A percentile compares a stretch with the other conserved stretches of the same genome.
Conservation (phyloP, 2,113 vertebrate genomes). For the Nanorana parkeri region DNA sequence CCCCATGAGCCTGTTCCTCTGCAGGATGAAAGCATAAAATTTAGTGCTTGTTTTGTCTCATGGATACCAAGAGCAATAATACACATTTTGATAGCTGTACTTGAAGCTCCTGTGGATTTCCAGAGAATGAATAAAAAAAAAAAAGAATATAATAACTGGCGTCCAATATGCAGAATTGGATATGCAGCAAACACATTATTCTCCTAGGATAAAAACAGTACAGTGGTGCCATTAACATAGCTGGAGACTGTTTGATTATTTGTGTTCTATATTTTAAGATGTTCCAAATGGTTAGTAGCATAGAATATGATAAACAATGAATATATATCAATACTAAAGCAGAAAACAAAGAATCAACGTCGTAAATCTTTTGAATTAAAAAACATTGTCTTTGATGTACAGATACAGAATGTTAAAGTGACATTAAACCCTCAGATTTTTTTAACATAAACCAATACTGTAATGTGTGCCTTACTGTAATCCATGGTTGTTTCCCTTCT, state of each 20-base stretch:
- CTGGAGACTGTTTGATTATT: conserved; percentile 3
- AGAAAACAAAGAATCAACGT: background rate
- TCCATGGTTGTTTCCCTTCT: no score
- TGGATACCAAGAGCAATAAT: conserved; percentile 60
- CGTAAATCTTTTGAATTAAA: no score
- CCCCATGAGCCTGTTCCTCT: conserved; percentile 61
- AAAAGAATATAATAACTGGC: conserved; percentile 8
- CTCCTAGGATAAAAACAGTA: conserved; percentile 17
- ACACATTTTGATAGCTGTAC: conserved; percentile 61
- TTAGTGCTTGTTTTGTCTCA: conserved; percentile 66
- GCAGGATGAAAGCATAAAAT: conserved; percentile 59
- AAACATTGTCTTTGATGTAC: no score
- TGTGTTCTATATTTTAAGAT: background rate
- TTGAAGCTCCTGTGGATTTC: conserved; percentile 57
- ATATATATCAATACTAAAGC: background rate
- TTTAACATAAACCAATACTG: no score
- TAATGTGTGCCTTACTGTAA: no score
- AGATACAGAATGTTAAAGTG: no score
- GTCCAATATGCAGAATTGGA: conserved; percentile 34
- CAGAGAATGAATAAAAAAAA: conserved; percentile 24
- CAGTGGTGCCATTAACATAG: conserved; percentile 10
- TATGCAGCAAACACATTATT: conserved; percentile 38
- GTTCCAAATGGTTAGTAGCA: background rate
- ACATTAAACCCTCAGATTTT: no score
- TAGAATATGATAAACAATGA: background rate